Conservation (phyloP, 30 jellyfish, hydroid and myxozoan species). For the Hydra vulgaris region DNA sequence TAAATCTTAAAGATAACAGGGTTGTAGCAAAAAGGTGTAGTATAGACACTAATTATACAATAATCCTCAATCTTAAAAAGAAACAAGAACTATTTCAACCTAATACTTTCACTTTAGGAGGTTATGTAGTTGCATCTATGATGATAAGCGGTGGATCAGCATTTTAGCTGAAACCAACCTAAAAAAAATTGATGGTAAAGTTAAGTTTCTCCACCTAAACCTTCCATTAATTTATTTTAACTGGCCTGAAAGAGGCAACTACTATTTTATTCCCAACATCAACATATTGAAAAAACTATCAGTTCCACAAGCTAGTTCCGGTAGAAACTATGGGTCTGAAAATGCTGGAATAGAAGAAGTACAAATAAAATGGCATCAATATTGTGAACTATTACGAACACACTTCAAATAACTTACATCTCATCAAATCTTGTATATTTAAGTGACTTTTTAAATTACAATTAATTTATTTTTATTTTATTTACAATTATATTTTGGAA, state of each 20-base stretch:
- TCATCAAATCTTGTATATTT: background rate
- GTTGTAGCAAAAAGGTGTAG: conserved; percentile 38
- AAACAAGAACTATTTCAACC: conserved; percentile 1
- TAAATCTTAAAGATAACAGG: conserved; percentile 22
- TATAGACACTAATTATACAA: conserved; percentile 15
- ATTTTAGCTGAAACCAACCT: conserved; percentile 7
- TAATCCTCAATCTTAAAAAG: conserved; percentile 19
- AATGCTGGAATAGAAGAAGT: background rate
- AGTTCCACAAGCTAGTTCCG: conserved; percentile 8
- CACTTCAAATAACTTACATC: background rate
- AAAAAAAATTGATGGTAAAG: conserved; percentile 18
- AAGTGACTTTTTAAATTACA: background rate
- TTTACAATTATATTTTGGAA: background rate
- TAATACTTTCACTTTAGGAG: conserved; percentile 17
- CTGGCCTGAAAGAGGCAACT: conserved; percentile 37
- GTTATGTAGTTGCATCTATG: conserved; percentile 1
- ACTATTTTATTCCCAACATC: conserved; percentile 8
- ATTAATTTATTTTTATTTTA: too few relatives aligned
- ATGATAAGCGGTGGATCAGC: conserved; percentile 26
- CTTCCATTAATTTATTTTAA: conserved; percentile 25
- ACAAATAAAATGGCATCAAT: background rate
- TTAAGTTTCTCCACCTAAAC: conserved; percentile 42
- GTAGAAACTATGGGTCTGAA: background rate
- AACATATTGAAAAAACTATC: background rate
- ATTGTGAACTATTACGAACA: background rate